Base-by-base conservation (phyloP, 1,140 invertebrate genomes). In the Chlorops oryzae region DNA sequence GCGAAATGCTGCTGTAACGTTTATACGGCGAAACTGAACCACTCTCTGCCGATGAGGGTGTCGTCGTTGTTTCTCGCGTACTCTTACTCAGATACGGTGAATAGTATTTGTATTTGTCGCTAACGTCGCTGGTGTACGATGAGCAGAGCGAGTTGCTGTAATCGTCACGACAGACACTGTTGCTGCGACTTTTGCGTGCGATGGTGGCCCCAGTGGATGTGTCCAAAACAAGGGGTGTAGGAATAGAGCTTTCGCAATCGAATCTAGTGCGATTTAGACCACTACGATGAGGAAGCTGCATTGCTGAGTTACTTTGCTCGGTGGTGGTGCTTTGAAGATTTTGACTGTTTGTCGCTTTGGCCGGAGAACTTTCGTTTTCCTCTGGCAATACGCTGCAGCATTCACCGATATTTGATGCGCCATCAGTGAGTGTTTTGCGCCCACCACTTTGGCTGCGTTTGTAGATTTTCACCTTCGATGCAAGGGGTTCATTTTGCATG, bases 21-120 rank as follows among this genome's bases (percentile, higher is more conserved):
- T 64, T 59, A 40, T 59, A 58, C 7, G 54, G 44, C 28, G 45
- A 45, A 2, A 43, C 32, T n/a, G 47, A 46, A 52, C 54, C 46
- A 48, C 22, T 59, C 2, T 54, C 22, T n/a, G n/a, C n/a, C n/a
- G n/a, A n/a, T n/a, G n/a, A n/a, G n/a, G n/a, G n/a, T n/a, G n/a
- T n/a, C 7, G 22, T 25, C 6, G 52, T 38, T 13, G 48, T 43
- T 5, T 48, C 55, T 32, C 64, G 65, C 15, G 27, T 51, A 13
- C 58, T 57, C 47, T 68, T 70, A 48, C 55, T 65, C 13, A 68
- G 22, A 47, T 70, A 71, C 0, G 67, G 68, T 3, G 68, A 71
- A 22, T 71, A 69, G 47, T 71, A 71, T 54, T 69, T 70, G 37
- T 71, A 71, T 40, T 68, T 68, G 21, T 71, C 68, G 32, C 55